phyloP scores from a whole-genome alignment of 1,140 invertebrate species.

The Leucophenga varia region DNA sequence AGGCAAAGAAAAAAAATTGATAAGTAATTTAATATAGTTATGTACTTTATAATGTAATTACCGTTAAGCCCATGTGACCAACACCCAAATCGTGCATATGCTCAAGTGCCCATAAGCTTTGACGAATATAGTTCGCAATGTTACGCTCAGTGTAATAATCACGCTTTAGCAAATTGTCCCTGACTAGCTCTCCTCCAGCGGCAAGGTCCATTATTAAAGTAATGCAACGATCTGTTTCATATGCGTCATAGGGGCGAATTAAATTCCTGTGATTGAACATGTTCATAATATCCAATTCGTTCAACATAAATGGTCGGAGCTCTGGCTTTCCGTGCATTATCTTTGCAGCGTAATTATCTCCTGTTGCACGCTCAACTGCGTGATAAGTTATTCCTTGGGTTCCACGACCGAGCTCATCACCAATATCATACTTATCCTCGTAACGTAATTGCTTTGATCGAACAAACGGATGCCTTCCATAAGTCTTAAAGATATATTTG shows the following conservation, averaged over 20 bases:
- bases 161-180: conserved; percentile 74
- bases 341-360: conserved; percentile 88
- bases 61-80: conserved; percentile 91
- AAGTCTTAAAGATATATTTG: conserved; percentile 70
- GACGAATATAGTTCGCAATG: conserved; percentile 83
- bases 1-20: conserved; percentile 2
- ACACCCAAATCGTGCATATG: conserved; percentile 88
- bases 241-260: conserved; percentile 83
- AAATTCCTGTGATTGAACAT: conserved; percentile 81
- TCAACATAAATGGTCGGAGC: conserved; percentile 81
- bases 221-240: conserved; percentile 79
- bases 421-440: conserved; percentile 86
- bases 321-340: conserved; percentile 84
- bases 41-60: conserved; percentile 57
- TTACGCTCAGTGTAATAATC: conserved; percentile 84
- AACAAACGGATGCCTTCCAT: conserved; percentile 65
- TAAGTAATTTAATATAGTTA: too few species aligned
- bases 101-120: conserved; percentile 82
- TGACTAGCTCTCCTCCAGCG: conserved; percentile 80
- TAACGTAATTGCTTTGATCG: conserved; percentile 71
- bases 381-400: conserved; percentile 88
- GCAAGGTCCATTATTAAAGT: conserved; percentile 85
- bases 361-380: conserved; percentile 77
- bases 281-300: conserved; percentile 90
- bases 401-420: conserved; percentile 91